Evolutionary conservation across 1,140 invertebrate genomes (phyloP), one percentile per base, ranked within the genome.

Genomic region (Sesamia nonagrioides): DNA sequence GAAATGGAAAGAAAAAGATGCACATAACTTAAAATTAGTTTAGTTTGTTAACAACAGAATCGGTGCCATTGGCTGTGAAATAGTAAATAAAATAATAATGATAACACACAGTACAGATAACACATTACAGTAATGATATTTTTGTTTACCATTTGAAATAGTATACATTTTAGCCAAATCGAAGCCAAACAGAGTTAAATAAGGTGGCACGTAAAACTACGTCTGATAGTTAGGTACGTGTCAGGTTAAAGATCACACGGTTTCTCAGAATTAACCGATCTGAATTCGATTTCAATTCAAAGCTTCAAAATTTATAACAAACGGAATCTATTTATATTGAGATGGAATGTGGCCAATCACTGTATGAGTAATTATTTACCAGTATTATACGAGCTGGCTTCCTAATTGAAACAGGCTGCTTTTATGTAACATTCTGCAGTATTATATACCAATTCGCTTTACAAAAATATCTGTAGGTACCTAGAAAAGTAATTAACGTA

Each of bases 161-260:
- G 5, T 56, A 2, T 11, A 15, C n/a, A 50, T 50, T 50, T 15
- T 5, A 50, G 15, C 3, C 9, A 58, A 33, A 33, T 27, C 27
- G 18, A 58, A 58, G 33, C 54, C 54, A 13, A 56, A 56, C 54
- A 27, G 27, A 58, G 21, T 58, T 33, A 21, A 21, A 21, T 21
- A 52, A 21, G 52, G 54, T 13, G 21, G 21, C 54, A 50, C 45
- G 27, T 21, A 27, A 13, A 27, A 13, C 54, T 21, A 58, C 54
- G 54, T 58, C 21, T 27, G 54, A 58, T 33, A 58, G 54, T 58
- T 58, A 58, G 21, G 54, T 58, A 58, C 54, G 54, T 58, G 54
- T 4, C 6, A 9, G 54, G 54, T 58, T 58, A 58, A 58, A 58
- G 54, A 58, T 58, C 21, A 58, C 54, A 33, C 18, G 33, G 54